phyloP scores from a whole-genome alignment of 1,140 invertebrate genomes.

The Aphis gossypii region DNA sequence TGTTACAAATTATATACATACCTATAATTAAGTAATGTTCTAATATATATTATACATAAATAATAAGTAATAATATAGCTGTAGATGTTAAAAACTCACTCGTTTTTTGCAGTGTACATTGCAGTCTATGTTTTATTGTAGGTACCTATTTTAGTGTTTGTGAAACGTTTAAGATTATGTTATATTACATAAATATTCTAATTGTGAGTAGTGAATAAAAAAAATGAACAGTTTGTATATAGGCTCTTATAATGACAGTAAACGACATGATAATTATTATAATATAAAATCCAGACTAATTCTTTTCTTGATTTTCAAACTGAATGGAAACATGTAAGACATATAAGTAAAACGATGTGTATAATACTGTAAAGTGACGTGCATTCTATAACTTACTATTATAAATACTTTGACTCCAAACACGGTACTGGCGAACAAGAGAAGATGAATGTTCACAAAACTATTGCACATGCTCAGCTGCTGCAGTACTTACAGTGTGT shows the following conservation, averaged over 20 bases:
- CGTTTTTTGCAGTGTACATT: not conserved
- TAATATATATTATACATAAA: not conserved
- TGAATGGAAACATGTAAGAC: not conserved
- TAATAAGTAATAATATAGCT: not conserved
- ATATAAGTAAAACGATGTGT: not conserved
- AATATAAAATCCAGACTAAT: not conserved
- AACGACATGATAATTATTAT: not conserved
- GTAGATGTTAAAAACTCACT: not conserved
- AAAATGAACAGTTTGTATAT: not conserved
- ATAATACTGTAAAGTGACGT: not conserved
- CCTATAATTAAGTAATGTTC: not conserved
- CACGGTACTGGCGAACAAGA: not conserved
- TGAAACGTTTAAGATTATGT: not conserved
- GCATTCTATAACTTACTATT: not conserved
- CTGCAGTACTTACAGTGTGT: not conserved
- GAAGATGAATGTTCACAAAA: constrained; percentile 22
- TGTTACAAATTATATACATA: not conserved
- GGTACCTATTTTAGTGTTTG: not conserved
- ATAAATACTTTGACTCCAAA: not conserved
- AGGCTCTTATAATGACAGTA: not conserved
- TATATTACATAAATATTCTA: not conserved
- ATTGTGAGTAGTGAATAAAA: not conserved
- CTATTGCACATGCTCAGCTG: not conserved
- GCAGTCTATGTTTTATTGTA: not conserved
- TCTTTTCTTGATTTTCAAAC: not conserved